phyloP scores from a whole-genome alignment of 1,140 invertebrate genomes.

The Lysiphlebus fabarum region DNA sequence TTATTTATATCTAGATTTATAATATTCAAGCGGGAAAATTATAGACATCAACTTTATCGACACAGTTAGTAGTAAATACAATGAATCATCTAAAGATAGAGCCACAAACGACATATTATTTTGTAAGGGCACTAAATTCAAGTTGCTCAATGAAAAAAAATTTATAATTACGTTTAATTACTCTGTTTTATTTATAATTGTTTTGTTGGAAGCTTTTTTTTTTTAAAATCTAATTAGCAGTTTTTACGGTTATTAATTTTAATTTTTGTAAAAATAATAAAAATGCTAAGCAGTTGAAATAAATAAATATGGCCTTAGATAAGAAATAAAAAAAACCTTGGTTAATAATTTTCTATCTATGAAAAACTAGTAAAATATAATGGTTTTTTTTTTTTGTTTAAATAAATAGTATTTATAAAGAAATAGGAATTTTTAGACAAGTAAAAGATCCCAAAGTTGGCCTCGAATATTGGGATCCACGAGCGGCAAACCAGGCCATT shows the following conservation, averaged over 20 bases:
- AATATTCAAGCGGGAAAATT: constrained; percentile 1
- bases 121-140: background rate
- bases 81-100: constrained; percentile 43
- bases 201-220: background rate
- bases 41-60: constrained; percentile 35
- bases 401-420: too few relatives aligned
- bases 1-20: background rate
- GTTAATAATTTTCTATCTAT: background rate
- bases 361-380: background rate
- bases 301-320: too few relatives aligned
- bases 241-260: background rate
- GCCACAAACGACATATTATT: constrained; percentile 35
- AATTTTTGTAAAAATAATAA: too few relatives aligned
- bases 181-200: too few relatives aligned
- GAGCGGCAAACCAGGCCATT: constrained; percentile 17
- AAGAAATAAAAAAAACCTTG: too few relatives aligned
- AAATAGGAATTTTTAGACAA: background rate
- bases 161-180: background rate
- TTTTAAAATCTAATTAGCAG: background rate
- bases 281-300: too few relatives aligned
- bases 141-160: background rate
- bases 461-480: constrained; percentile 22
- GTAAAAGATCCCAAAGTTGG: constrained; percentile 1
- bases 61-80: constrained; percentile 28
- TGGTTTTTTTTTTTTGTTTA: background rate